phyloP scores from a whole-genome alignment of 2,888 invertebrate genomes.

The Imbricaverruca yamaguchii region DNA sequence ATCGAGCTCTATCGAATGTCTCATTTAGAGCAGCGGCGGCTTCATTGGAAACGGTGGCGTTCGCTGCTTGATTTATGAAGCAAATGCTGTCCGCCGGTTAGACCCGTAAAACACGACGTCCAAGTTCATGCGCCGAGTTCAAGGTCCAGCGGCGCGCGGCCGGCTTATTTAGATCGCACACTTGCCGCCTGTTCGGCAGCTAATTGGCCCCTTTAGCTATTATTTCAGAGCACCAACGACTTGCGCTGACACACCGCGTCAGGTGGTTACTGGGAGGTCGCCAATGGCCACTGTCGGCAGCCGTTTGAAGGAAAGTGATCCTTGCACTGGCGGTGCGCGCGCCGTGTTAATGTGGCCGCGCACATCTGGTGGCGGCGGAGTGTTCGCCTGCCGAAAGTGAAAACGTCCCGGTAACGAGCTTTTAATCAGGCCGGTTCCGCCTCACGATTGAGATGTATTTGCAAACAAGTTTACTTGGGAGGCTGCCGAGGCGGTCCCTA shows the following conservation, averaged over 20 bases:
- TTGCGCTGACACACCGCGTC: neutral
- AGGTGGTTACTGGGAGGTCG: neutral
- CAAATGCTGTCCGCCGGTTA: neutral
- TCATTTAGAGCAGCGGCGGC: neutral
- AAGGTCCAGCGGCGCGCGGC: neutral
- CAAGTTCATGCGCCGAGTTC: neutral
- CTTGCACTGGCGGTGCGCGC: neutral
- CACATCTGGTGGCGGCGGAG: neutral
- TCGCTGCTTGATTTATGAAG: neutral
- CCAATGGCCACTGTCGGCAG: neutral
- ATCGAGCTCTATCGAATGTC: neutral
- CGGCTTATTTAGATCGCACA: slow-evolving; percentile 14
- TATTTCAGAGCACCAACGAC: neutral
- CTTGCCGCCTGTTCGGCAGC: slow-evolving; percentile 11
- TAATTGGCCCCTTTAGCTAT: slow-evolving; percentile 6
- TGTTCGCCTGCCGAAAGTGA: slow-evolving; percentile 2
- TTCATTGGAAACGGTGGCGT: neutral
- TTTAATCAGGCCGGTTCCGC: slow-evolving; percentile 1
- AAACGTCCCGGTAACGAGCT: slow-evolving; percentile 5
- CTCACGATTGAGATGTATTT: neutral
- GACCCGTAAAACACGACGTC: neutral
- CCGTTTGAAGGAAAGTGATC: neutral
- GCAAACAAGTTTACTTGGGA: neutral
- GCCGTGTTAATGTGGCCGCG: neutral
- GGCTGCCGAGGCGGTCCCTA: too few relatives aligned